These are phyloP conservation scores for Malthinus flaveolus DNA, from an alignment of 2,888 invertebrate genomes.

Conservation along the genomic window DNA sequence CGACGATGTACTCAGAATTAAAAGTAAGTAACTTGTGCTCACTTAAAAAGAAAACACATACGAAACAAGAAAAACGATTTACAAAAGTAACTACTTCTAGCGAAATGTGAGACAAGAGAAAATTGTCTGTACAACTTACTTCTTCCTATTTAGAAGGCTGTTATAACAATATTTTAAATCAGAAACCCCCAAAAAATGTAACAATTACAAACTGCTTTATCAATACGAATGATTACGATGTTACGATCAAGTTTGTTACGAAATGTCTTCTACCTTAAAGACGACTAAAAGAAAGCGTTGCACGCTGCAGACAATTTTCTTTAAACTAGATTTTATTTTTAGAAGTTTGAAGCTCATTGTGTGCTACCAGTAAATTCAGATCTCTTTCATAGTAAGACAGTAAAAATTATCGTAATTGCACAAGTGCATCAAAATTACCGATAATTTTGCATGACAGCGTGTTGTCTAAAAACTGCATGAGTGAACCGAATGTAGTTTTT, in stretches of 20 bases:
- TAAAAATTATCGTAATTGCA: no score
- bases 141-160: slow-evolving; percentile 53
- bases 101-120: slow-evolving; percentile 13
- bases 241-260: no score
- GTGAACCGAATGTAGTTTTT: no score
- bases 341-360: neutral
- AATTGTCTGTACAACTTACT: slow-evolving; percentile 50
- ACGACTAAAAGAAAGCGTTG: neutral
- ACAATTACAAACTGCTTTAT: slow-evolving; percentile 14
- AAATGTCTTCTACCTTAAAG: no score
- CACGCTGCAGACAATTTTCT: neutral
- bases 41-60: neutral
- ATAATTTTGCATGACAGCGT: no score
- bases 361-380: no score
- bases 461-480: no score
- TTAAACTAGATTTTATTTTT: neutral
- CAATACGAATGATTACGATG: neutral
- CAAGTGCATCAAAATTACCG: no score
- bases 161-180: slow-evolving; percentile 42
- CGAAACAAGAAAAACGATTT: neutral
- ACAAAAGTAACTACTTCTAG: neutral
- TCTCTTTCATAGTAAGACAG: no score
- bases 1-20: neutral
- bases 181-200: slow-evolving; percentile 37
- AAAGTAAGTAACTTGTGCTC: neutral